These are phyloP conservation scores for Silvanus unidentatus DNA, from an alignment of 2,888 invertebrate genomes.

Conservation along the genomic window DNA sequence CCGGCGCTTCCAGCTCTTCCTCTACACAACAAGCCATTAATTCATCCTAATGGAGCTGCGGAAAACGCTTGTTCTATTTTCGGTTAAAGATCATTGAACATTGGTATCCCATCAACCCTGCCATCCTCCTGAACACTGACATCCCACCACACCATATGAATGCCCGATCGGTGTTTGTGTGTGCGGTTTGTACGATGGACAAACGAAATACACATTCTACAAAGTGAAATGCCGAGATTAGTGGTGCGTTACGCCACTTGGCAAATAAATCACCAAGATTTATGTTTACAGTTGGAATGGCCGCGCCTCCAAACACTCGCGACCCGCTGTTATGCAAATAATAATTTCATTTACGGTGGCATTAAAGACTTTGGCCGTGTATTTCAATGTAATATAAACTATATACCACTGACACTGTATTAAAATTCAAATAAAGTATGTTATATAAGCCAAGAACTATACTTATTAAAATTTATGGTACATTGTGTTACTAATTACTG, in stretches of 20 bases:
- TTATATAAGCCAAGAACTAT: no score
- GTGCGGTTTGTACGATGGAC: conserved; percentile 10
- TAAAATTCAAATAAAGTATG: not conserved
- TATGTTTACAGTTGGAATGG: conserved; percentile 27
- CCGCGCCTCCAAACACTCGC: conserved; percentile 31
- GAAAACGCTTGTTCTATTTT: conserved; percentile 27
- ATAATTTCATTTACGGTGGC: conserved; percentile 34
- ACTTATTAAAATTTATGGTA: no score
- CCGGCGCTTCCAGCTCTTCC: conserved; percentile 10
- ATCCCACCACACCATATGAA: conserved; percentile 1
- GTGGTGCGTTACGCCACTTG: conserved; percentile 27
- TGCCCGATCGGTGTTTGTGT: conserved; percentile 1
- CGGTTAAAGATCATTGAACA: conserved; percentile 5
- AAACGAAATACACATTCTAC: not conserved
- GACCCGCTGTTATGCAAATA: conserved; percentile 34
- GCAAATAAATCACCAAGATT: conserved; percentile 34
- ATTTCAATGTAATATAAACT: conserved; percentile 32
- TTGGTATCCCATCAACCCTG: not conserved
- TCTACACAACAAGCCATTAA: conserved; percentile 28
- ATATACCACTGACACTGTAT: conserved; percentile 16
- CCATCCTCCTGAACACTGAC: not conserved
- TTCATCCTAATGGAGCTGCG: conserved; percentile 29
- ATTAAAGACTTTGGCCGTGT: conserved; percentile 26
- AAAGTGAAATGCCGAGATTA: conserved; percentile 33
- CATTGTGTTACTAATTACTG: no score